Evolutionary conservation across 2,113 vertebrate genomes (phyloP).

Genomic region (Xiphophorus maculatus): DNA sequence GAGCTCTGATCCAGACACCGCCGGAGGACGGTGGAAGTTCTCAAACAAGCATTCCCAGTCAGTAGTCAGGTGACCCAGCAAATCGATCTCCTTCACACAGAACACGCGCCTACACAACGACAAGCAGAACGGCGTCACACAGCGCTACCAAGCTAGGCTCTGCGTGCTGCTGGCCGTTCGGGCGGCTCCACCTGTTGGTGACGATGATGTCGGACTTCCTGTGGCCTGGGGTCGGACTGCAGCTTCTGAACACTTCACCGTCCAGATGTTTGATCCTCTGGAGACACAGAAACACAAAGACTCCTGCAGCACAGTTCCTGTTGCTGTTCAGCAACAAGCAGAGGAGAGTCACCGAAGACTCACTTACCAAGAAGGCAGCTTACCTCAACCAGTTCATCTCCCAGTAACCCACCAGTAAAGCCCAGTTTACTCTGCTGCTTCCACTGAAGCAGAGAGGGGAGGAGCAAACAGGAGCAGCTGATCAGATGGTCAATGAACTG

Average conservation of each 20-base stretch:
- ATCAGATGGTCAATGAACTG: too few relatives aligned
- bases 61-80: slow-evolving; percentile 86
- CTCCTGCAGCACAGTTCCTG: background rate
- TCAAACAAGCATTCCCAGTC: slow-evolving; percentile 93
- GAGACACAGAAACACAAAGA: slow-evolving; percentile 19
- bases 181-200: slow-evolving; percentile 87
- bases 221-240: slow-evolving; percentile 79
- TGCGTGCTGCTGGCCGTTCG: background rate
- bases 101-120: slow-evolving; percentile 85
- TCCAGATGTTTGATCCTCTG: slow-evolving; percentile 89
- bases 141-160: too few relatives aligned
- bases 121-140: background rate
- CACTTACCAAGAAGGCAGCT: background rate
- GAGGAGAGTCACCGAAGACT: fast-evolving
- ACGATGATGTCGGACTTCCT: slow-evolving; percentile 85
- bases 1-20: slow-evolving; percentile 76
- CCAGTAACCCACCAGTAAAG: too few relatives aligned
- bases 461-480: too few relatives aligned
- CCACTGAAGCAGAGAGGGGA: too few relatives aligned
- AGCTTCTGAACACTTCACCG: slow-evolving; percentile 84
- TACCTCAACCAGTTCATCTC: background rate
- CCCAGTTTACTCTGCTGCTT: too few relatives aligned
- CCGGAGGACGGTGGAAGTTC: slow-evolving; percentile 79
- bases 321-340: fast-evolving
- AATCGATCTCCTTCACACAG: slow-evolving; percentile 90